Evolutionary conservation across 1,140 invertebrate species (phyloP), one percentile per base, ranked within the genome.

Genomic region (Leguminivora glycinivorella): DNA sequence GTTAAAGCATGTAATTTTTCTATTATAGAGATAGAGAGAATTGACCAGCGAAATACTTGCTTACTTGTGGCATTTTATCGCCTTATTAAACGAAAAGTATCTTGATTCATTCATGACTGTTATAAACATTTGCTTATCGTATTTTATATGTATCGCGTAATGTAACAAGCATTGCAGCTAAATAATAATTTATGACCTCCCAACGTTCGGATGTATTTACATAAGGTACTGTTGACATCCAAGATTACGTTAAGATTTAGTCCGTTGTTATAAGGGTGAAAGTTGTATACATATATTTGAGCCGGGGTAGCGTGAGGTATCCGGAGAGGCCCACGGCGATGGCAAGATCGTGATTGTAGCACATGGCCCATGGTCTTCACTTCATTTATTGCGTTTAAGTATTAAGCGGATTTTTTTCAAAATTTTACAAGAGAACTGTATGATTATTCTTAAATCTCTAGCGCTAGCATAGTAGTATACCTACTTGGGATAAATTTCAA

Each of bases 141-240:
- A 43, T 43, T 17, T 17, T 43, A n/a, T 6, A 43, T 43, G 40
- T 43, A 43, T 43, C 40, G 40, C 22, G 47, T 29, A 60, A 56
- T 19, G 6, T 17, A 6, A 17, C n/a, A 40, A 52, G 5, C 29
- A 63, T 63, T 29, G 12, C 12, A 29, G 26, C 58, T 31, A 63
- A 63, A 63, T 63, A 34, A 63, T 63, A 60, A 29, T 60, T 60
- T 63, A 63, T 63, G 58, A 63, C 24, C 56, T 31, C 58, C 14
- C n/a, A 63, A 31, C 25, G 26, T 60, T 34, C 26, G 58, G 22
- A 26, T 60, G 12, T 58, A 60, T 26, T 19, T 29, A 26, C 25
- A 60, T 60, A 26, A 26, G 24, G 24, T 56, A 56, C 56, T 26
- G 56, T 47, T n/a, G 19, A 52, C 19, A 7, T 52, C 47, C 19